Conservation (phyloP, 2,797 vertebrate genomes). For the Urocyon cinereoargenteus region DNA sequence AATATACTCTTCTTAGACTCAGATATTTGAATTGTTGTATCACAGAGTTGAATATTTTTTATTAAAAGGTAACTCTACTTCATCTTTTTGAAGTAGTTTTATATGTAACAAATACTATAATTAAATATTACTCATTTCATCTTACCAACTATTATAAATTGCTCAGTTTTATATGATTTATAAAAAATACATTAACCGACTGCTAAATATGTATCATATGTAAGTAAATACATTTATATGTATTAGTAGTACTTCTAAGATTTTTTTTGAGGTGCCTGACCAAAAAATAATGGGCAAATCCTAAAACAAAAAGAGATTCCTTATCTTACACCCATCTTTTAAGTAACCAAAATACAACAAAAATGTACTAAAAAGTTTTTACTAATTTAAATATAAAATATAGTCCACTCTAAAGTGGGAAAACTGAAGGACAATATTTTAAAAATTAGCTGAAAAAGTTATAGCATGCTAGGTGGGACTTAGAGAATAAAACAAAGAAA, state of each 20-base stretch:
- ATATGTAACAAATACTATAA: not conserved
- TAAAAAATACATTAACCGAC: not conserved
- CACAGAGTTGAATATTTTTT: not conserved
- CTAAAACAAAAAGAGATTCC: not conserved
- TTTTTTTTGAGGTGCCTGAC: not conserved
- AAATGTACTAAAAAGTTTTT: not conserved
- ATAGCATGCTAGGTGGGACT: not conserved
- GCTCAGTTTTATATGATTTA: not conserved
- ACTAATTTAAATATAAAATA: not conserved
- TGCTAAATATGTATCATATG: not conserved
- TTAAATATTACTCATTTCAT: not conserved
- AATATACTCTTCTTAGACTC: not conserved
- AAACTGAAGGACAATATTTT: not conserved
- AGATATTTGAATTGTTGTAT: not conserved
- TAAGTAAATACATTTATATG: not conserved
- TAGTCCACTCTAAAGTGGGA: not conserved
- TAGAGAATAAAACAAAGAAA: not conserved
- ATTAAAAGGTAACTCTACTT: not conserved
- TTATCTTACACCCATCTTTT: not conserved
- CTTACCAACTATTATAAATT: not conserved
- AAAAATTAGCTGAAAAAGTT: not conserved
- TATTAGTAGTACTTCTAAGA: not conserved
- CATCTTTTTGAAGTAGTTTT: not conserved
- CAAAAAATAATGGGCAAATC: not conserved
- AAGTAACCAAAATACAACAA: not conserved